A percentile compares a stretch with the other conserved stretches of the same genome.
These are phyloP conservation scores for Polypedilum pembai DNA, from an alignment of 1,140 invertebrate species.

Conservation along the genomic window DNA sequence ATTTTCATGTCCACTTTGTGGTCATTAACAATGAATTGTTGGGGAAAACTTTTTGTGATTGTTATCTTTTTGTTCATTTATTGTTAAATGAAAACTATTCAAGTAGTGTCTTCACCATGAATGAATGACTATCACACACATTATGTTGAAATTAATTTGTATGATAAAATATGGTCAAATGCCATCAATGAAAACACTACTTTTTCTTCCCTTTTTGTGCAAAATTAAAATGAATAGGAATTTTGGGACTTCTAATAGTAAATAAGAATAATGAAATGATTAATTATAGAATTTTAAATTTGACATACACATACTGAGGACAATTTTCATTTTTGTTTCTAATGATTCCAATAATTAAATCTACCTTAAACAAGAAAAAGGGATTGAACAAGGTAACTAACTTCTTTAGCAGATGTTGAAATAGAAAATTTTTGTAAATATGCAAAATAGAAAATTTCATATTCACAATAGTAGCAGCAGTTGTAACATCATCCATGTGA, in stretches of 20 bases:
- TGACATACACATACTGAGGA: neutral
- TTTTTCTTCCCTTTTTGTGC: no score
- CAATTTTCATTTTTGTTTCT: neutral
- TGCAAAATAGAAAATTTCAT: neutral
- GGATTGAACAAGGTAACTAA: no score
- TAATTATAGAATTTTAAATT: neutral
- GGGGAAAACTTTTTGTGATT: slow-evolving; percentile 22
- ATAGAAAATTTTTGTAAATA: neutral
- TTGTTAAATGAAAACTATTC: slow-evolving; percentile 12
- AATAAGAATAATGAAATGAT: neutral
- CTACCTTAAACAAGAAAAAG: no score
- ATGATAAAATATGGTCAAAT: slow-evolving; percentile 21
- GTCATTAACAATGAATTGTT: slow-evolving; percentile 23
- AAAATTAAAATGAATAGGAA: no score
- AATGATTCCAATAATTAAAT: no score
- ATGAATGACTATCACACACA: neutral
- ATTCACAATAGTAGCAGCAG: neutral
- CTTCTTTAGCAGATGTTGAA: neutral
- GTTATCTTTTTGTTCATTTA: slow-evolving; percentile 1
- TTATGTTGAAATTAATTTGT: slow-evolving; percentile 21
- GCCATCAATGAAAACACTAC: neutral
- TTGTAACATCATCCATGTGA: neutral
- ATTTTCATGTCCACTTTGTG: slow-evolving; percentile 25
- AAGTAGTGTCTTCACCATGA: neutral
- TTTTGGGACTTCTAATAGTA: no score